These are phyloP conservation scores for Cichladusa arquata DNA, from an alignment of 2,113 vertebrate species.

Conservation along the genomic window DNA sequence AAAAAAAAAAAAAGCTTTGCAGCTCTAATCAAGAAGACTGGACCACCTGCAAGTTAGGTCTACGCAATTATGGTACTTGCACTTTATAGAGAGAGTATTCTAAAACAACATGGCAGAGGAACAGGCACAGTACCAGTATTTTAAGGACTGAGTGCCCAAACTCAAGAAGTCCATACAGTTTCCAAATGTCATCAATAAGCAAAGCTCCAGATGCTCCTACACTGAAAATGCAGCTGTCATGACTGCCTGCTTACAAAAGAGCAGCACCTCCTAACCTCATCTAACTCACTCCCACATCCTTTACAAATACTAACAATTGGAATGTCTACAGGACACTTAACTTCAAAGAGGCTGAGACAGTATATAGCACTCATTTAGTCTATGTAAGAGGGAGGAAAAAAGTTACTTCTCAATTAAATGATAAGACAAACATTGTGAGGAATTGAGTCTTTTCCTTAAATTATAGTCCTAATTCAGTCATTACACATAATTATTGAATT, in stretches of 20 bases:
- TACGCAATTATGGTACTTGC: background rate
- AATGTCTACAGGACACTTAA: background rate
- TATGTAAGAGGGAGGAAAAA: background rate
- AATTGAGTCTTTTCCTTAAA: constrained; percentile 61
- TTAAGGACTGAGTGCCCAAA: background rate
- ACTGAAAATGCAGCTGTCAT: background rate
- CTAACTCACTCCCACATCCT: background rate
- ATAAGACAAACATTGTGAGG: constrained; percentile 71
- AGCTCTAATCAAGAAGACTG: background rate
- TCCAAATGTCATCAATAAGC: background rate
- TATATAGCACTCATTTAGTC: background rate
- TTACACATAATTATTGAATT: constrained; percentile 75
- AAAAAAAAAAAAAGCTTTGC: background rate
- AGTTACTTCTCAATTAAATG: constrained; percentile 72
- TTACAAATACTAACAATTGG: background rate
- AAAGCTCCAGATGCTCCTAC: background rate
- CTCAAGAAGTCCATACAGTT: background rate
- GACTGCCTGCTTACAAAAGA: background rate
- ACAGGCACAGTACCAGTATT: background rate
- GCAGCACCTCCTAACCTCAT: background rate
- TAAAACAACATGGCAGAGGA: background rate
- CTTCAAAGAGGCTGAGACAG: background rate
- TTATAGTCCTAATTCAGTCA: constrained; percentile 72
- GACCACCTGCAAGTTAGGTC: background rate
- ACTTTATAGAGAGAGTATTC: background rate